Evolutionary conservation across 2,113 vertebrate species (phyloP), one percentile per base, ranked within the genome.

Genomic region (Coturnix japonica): DNA sequence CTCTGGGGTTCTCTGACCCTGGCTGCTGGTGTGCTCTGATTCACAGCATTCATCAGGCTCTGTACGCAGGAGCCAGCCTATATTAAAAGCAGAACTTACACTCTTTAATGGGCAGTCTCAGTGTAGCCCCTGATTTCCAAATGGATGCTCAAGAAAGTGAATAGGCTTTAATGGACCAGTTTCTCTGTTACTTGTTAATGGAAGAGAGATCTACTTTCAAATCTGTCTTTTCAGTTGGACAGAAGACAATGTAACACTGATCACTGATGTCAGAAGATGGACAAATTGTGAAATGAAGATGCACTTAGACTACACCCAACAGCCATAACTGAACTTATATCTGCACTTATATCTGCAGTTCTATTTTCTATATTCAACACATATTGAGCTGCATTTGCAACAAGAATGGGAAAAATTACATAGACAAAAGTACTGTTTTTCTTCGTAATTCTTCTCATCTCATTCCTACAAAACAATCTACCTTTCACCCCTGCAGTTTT

Each of bases 401-500:
- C 11, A 85, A 21, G 25, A 89, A 67, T 35, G 16, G 82, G 31
- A 89, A 82, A 70, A 87, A 66, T 56, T 0, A 54, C 22, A 26
- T 3, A 65, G 44, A 9, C 4, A 60, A 8, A 13, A 84, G 75
- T 54, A 39, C 33, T 53, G 7, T 51, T 91, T 94, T 95, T 85
- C 78, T 87, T 57, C 33, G 46, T 61, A 61, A 66, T 65, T 44
- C 44, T 86, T 93, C 60, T 87, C 61, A 83, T 35, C 41, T 94
- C 70, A 93, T 6, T 87, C 54, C 85, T 93, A 78, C 65, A 85
- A 91, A 73, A 49, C n/a, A 92, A 95, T 94, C 65, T 47, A 83
- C 41, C 28, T 92, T 88, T 81, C 76, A 81, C 54, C 75, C 72
- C 35, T 39, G 84, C 80, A 94, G 63, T 76, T 37, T 37, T 37